A percentile compares a stretch with the other conserved stretches of the same genome.
These are phyloP conservation scores for Callospermophilus lateralis DNA, from an alignment of 2,113 vertebrate genomes.

Conservation along the genomic window DNA sequence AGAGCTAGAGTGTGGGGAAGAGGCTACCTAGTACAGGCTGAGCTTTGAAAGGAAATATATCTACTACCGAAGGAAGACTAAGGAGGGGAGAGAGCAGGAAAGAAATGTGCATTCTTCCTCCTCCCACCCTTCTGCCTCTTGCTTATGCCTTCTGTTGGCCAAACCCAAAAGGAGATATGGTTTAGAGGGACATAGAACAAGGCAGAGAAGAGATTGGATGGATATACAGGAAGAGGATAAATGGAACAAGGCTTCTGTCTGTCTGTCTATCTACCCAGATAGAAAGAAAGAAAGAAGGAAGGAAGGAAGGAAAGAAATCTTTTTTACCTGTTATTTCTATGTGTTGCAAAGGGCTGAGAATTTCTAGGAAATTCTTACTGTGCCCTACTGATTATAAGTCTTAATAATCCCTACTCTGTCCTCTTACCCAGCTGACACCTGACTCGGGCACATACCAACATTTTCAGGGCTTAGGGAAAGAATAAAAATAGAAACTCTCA, in stretches of 20 bases:
- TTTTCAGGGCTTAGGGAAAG: neutral
- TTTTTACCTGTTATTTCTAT: neutral
- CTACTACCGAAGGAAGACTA: neutral
- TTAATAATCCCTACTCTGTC: neutral
- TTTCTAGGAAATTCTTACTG: neutral
- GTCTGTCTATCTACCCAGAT: too few relatives aligned
- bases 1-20: neutral
- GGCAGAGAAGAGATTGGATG: too few relatives aligned
- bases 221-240: neutral
- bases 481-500: neutral
- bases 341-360: neutral
- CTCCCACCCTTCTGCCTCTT: neutral
- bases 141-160: neutral
- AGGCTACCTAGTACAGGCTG: neutral
- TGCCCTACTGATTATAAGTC: neutral
- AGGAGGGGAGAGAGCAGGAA: neutral
- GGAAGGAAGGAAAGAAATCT: too few relatives aligned
- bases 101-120: neutral
- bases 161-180: neutral
- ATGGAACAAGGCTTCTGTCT: neutral
- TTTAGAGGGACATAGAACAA: neutral
- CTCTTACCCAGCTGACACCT: neutral
- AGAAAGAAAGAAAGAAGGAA: too few relatives aligned
- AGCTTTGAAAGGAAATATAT: neutral
- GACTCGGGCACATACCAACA: neutral